A percentile compares a stretch with the other conserved stretches of the same genome.
phyloP scores from a whole-genome alignment of 1,140 invertebrate species.

The Drosophila mojavensis region DNA sequence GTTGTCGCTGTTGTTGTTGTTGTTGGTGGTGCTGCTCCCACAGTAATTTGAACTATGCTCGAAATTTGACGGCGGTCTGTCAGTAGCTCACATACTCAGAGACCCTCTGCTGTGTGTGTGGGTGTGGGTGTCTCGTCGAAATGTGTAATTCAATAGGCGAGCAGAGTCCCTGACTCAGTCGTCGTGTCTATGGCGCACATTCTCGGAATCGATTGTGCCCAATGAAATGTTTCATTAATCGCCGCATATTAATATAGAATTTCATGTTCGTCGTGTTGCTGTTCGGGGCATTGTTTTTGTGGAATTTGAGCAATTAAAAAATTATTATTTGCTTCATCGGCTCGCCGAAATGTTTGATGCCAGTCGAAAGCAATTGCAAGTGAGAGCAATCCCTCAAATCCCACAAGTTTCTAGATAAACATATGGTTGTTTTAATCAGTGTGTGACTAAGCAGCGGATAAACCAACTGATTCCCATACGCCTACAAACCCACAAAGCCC shows the following conservation, averaged over 20 bases:
- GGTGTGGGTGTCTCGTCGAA: conserved; percentile 46
- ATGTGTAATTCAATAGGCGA: conserved; percentile 51
- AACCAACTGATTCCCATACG: conserved; percentile 21
- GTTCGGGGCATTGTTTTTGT: conserved; percentile 28
- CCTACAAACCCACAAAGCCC: conserved; percentile 44
- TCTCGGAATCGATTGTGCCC: conserved; percentile 75
- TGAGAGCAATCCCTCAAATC: neutral
- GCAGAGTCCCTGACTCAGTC: conserved; percentile 38
- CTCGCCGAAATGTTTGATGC: conserved; percentile 27
- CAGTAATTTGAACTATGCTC: conserved; percentile 62
- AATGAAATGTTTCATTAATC: conserved; percentile 76
- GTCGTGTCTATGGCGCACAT: conserved; percentile 48
- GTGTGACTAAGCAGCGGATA: conserved; percentile 7
- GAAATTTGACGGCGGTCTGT: conserved; percentile 75
- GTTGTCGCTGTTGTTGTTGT: conserved; percentile 25
- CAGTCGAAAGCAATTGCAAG: conserved; percentile 8
- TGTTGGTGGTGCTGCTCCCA: conserved; percentile 60
- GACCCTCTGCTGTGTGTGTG: conserved; percentile 46
- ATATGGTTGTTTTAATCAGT: conserved; percentile 10
- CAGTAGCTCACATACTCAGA: conserved; percentile 58
- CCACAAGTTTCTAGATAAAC: neutral
- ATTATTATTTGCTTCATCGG: conserved; percentile 70
- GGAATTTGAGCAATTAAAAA: conserved; percentile 81
- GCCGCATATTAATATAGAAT: conserved; percentile 62
- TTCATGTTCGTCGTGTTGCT: conserved; percentile 48